These are phyloP conservation scores for Ectropis crepuscularia DNA, from an alignment of 2,888 invertebrate species.

Conservation along the genomic window DNA sequence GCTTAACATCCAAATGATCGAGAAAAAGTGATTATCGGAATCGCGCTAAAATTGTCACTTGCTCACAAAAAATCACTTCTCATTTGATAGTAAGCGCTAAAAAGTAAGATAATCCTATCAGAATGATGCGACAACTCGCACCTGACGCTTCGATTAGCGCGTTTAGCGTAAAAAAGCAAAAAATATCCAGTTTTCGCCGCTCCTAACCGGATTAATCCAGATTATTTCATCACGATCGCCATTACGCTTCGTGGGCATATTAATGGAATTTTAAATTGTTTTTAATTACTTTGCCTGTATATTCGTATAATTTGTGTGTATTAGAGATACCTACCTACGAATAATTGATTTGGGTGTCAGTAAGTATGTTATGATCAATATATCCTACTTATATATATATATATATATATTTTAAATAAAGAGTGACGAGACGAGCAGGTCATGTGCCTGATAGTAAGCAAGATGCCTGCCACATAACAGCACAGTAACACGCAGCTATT, in stretches of 20 bases:
- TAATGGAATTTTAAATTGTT: conserved; percentile 11
- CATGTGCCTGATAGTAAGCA: too few species aligned
- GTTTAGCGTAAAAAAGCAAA: conserved; percentile 1
- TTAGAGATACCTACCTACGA: not conserved
- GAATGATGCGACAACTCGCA: conserved; percentile 6
- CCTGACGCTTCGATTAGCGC: conserved; percentile 16
- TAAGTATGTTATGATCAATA: not conserved
- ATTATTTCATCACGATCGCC: conserved; percentile 6
- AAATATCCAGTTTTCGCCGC: conserved; percentile 1
- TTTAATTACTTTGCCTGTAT: conserved; percentile 1
- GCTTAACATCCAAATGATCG: not conserved
- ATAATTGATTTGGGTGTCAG: not conserved
- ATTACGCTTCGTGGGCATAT: not conserved
- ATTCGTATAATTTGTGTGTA: not conserved
- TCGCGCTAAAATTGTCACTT: conserved; percentile 3
- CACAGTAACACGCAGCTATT: too few species aligned
- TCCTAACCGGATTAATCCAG: not conserved
- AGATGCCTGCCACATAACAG: too few species aligned
- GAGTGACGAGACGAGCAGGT: too few species aligned
- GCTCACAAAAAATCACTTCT: not conserved
- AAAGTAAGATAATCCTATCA: conserved; percentile 7
- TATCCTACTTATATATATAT: too few species aligned
- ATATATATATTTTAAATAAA: too few species aligned
- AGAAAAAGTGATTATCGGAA: conserved; percentile 2
- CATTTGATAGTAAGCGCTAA: conserved; percentile 6